Evolutionary conservation across 1,140 invertebrate species (phyloP), one percentile per base, ranked within the genome.

Genomic region (Galleria mellonella): DNA sequence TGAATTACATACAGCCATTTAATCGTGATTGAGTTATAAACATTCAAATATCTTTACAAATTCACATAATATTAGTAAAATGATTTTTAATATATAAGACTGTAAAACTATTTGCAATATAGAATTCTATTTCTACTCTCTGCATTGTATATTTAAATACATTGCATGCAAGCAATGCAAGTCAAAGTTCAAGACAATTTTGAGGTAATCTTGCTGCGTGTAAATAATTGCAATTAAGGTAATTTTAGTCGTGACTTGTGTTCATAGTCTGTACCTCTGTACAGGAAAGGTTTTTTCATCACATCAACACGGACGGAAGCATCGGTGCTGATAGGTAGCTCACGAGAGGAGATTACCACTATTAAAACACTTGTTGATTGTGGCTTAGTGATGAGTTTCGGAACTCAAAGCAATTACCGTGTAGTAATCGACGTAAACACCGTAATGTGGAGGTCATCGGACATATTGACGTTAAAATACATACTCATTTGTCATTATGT

Each of bases 331-430:
- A 57, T 53, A 51, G 51, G 44, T 31, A 32, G 40, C 28, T 40
- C 52, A 55, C 54, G 54, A 47, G 45, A 48, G 48, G 12, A 38
- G 55, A 72, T 75, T 71, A 65, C 58, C 14, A 45, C 47, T 49
- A 72, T 74, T 72, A 69, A 58, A 62, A 49, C 46, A 55, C 55
- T 64, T 61, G 61, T 62, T 66, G 62, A 70, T 65, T 54, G 64
- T 38, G 29, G 45, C 48, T 55, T 51, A 43, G 43, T 66, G 67
- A 73, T 69, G 67, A 68, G 51, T 67, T 62, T 63, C 61, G 65
- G 58, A 66, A 65, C 59, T 62, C 17, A 12, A 45, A 60, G 63
- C 52, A 57, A 70, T 73, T 72, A 70, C 36, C 38, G 46, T 41
- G 32, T 37, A 28, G 33, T 53, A 57, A 54, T 55, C 37, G 55